Percentiles rank a stretch among this genome's conserved stretches.
These are phyloP conservation scores for Montipora foliosa DNA, from an alignment of 64 coral and sea anemone genomes.

Conservation along the genomic window DNA sequence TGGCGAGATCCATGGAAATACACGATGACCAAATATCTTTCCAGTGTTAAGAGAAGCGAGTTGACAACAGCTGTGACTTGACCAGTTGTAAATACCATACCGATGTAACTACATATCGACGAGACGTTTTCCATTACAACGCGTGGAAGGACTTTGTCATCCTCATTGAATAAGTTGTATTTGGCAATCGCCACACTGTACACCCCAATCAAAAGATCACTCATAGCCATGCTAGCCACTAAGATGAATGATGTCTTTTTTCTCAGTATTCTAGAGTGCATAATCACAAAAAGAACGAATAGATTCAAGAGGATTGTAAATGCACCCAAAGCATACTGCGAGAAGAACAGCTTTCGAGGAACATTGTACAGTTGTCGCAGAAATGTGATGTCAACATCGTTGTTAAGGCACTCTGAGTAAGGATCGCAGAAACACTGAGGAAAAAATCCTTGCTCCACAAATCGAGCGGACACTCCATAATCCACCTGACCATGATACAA, in stretches of 20 bases:
- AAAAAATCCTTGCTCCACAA: slow-evolving; percentile 69
- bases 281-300: slow-evolving; percentile 61
- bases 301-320: slow-evolving; percentile 71
- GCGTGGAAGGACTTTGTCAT: slow-evolving; percentile 14
- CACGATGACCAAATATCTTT: slow-evolving; percentile 81
- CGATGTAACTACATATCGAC: slow-evolving; percentile 60
- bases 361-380: slow-evolving; percentile 64
- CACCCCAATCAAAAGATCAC: slow-evolving; percentile 76
- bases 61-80: slow-evolving; percentile 68
- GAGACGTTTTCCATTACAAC: slow-evolving; percentile 52
- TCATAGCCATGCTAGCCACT: slow-evolving; percentile 74
- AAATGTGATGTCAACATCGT: slow-evolving; percentile 55
- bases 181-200: slow-evolving; percentile 74
- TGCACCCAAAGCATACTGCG: slow-evolving; percentile 71
- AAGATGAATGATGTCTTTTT: slow-evolving; percentile 73
- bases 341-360: slow-evolving; percentile 58
- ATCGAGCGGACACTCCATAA: slow-evolving; percentile 35
- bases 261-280: slow-evolving; percentile 52
- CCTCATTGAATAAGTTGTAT: slow-evolving; percentile 49
- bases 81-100: slow-evolving; percentile 72
- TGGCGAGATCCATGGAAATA: slow-evolving; percentile 56
- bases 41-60: slow-evolving; percentile 74
- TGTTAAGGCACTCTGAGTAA: slow-evolving; percentile 30
- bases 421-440: slow-evolving; percentile 58
- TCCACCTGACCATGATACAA: slow-evolving; percentile 31